Evolutionary conservation across 2,888 invertebrate genomes (phyloP).

Genomic region (Colletes collaris): DNA sequence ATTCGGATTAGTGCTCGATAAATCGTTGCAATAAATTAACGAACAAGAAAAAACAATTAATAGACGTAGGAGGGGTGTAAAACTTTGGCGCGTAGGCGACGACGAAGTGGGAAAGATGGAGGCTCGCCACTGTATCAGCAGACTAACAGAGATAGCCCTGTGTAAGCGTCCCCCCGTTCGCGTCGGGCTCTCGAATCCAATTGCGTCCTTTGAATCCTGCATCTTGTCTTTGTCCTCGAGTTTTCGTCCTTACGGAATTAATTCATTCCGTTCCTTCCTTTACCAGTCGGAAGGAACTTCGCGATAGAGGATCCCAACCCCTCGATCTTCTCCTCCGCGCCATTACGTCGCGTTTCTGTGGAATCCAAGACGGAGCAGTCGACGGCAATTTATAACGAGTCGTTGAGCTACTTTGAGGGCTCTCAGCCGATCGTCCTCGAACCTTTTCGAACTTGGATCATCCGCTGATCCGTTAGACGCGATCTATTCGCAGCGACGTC

Average conservation of each 20-base stretch:
- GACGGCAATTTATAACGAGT: conserved; percentile 74
- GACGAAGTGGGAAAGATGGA: conserved; percentile 12
- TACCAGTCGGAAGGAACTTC: conserved; percentile 59
- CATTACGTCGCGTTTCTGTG: conserved; percentile 49
- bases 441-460: conserved; percentile 43
- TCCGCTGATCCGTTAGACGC: conserved; percentile 38
- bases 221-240: conserved; percentile 64
- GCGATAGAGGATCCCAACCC: conserved; percentile 55
- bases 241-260: conserved; percentile 68
- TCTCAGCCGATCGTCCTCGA: conserved; percentile 40
- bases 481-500: conserved; percentile 30
- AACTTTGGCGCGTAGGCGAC: conserved; percentile 2
- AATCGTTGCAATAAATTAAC: too few species aligned
- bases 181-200: conserved; percentile 48
- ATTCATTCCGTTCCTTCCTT: conserved; percentile 65
- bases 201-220: conserved; percentile 61
- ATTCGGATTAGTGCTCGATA: too few species aligned
- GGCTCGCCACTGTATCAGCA: conserved; percentile 47
- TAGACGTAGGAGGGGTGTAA: too few species aligned
- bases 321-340: conserved; percentile 33
- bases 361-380: conserved; percentile 65
- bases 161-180: conserved; percentile 9
- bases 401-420: conserved; percentile 69
- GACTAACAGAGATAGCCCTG: background rate
- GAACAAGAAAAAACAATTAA: too few species aligned